Percentiles rank a stretch among this genome's conserved stretches.
Conservation (phyloP, 1,140 invertebrate genomes). For the Zaprionus inermis region DNA sequence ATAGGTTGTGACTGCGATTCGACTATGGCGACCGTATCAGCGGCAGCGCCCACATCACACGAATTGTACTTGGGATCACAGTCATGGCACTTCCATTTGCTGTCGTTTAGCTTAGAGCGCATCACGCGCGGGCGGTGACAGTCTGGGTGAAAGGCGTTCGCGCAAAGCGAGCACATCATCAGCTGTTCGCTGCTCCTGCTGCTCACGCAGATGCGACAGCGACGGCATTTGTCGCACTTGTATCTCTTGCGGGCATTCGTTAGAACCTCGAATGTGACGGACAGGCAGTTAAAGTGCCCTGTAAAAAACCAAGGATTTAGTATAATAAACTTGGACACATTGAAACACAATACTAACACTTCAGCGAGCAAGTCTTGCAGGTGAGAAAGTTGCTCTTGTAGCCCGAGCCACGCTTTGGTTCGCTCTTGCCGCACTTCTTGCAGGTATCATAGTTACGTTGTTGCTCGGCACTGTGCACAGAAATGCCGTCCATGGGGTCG, state of each 20-base stretch:
- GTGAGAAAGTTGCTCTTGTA: slow-evolving; percentile 67
- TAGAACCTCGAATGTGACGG: slow-evolving; percentile 44
- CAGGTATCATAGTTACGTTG: slow-evolving; percentile 58
- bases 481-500: background rate
- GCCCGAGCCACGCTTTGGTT: slow-evolving; percentile 63
- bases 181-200: slow-evolving; percentile 4
- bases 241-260: slow-evolving; percentile 58
- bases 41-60: slow-evolving; percentile 3
- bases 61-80: slow-evolving; percentile 35
- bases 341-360: slow-evolving; percentile 50
- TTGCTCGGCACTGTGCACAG: slow-evolving; percentile 2
- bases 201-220: slow-evolving; percentile 41
- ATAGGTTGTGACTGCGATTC: background rate
- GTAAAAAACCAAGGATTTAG: slow-evolving; percentile 4
- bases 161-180: slow-evolving; percentile 55
- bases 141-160: slow-evolving; percentile 54
- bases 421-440: slow-evolving; percentile 65
- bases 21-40: background rate
- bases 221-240: slow-evolving; percentile 64
- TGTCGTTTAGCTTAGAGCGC: slow-evolving; percentile 13
- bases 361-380: slow-evolving; percentile 64
- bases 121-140: slow-evolving; percentile 63
- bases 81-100: slow-evolving; percentile 65
- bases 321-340: background rate
- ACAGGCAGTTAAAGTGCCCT: slow-evolving; percentile 64